Conservation (phyloP, 2,888 invertebrate species). For the Schizaphis graminum region DNA sequence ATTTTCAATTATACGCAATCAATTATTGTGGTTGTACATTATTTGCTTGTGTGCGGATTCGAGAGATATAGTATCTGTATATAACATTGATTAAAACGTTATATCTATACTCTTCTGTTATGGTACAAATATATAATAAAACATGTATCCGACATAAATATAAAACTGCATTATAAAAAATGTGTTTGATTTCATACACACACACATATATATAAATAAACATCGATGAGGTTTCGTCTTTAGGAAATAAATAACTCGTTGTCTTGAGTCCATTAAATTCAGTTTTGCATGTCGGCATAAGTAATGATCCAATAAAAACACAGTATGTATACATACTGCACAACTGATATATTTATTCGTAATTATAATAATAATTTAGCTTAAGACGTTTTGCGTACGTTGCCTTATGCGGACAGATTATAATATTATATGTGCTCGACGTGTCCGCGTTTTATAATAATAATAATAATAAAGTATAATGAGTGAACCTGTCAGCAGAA, state of each 20-base stretch:
- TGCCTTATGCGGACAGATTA: slow-evolving; percentile 47
- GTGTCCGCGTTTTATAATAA: not conserved
- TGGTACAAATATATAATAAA: slow-evolving; percentile 7
- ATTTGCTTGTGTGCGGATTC: not conserved
- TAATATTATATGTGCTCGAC: slow-evolving; percentile 24
- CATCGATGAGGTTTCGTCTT: slow-evolving; percentile 7
- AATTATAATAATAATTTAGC: slow-evolving; percentile 55
- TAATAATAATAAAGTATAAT: slow-evolving; percentile 32
- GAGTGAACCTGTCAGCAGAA: slow-evolving; percentile 43
- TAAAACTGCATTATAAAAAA: slow-evolving; percentile 30
- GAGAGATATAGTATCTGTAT: not conserved
- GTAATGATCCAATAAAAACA: slow-evolving; percentile 53
- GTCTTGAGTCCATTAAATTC: slow-evolving; percentile 58
- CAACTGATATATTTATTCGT: slow-evolving; percentile 52
- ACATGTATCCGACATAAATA: slow-evolving; percentile 19
- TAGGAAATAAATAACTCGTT: slow-evolving; percentile 41
- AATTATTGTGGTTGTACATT: not conserved
- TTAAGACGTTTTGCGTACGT: not conserved
- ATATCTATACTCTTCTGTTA: slow-evolving; percentile 13
- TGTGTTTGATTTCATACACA: slow-evolving; percentile 41
- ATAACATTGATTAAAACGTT: slow-evolving; percentile 42
- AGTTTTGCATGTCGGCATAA: slow-evolving; percentile 51
- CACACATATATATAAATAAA: not conserved
- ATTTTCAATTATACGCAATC: slow-evolving; percentile 50
- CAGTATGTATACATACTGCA: not conserved